Evolutionary conservation across 2,113 vertebrate genomes (phyloP), one percentile per base, ranked within the genome.

Genomic region (Axis porcinus): DNA sequence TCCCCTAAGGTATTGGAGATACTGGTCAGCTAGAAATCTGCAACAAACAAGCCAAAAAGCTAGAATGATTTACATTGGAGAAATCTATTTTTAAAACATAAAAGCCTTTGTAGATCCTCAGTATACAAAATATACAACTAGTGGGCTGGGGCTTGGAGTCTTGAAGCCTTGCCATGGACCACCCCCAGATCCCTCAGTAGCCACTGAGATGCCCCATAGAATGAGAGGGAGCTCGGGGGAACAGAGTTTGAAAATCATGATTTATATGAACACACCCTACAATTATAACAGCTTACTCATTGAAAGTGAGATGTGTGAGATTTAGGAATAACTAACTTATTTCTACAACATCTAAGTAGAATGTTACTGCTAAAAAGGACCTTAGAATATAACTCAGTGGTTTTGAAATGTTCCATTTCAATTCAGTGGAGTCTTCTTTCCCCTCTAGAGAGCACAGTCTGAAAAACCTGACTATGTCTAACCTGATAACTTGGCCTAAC

Each of bases 341-440:
- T 95, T 87, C 86, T 86, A 74, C 17, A 92, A 89, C 52, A 85
- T 78, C 76, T 89, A 93, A 97, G 88, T 45, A 95, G 67, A 96
- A 97, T 58, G 70, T 94, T 85, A 94, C 76, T 97, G 67, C 90
- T 95, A 67, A 86, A 96, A 98, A 74, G 33, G 25, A 88, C 7
- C 23, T 97, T 55, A 91, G 74, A 94, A 97, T 93, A 95, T 1
- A 94, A 36, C 50, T 60, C 50, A 81, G 58, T 86, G 54, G 62
- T 91, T 97, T 97, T 87, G 76, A 94, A 88, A 55, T 76, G 60
- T 52, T 96, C 84, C 78, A 81, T 87, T 96, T 88, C 87, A 97
- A 60, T 82, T 89, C 84, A 74, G 70, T 58, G 54, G 45, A 28
- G 17, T 76, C 21, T 54, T 86, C 57, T 36, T 36, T 17, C n/a